These are phyloP conservation scores for Oostethus manadensis DNA, from an alignment of 2,113 vertebrate genomes.

Conservation along the genomic window DNA sequence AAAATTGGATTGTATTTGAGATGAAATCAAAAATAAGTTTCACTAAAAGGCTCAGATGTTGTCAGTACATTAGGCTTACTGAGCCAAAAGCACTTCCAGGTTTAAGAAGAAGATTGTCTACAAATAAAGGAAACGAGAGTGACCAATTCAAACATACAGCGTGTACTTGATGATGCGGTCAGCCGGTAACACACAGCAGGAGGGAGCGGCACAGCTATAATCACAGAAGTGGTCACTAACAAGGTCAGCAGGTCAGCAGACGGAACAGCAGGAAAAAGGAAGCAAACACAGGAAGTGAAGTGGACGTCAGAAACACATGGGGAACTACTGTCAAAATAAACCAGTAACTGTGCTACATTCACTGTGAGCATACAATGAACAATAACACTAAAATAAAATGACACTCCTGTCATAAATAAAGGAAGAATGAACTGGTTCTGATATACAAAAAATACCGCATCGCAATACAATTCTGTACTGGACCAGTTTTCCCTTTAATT, in stretches of 20 bases:
- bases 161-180: not conserved
- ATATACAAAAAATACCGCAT: not conserved
- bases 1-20: no score
- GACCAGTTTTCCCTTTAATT: no score
- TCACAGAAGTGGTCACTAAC: not conserved
- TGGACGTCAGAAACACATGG: not conserved
- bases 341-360: not conserved
- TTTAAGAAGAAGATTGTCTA: no score
- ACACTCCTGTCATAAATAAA: not conserved
- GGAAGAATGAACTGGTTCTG: not conserved
- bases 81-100: no score
- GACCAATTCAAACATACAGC: not conserved
- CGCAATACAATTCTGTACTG: no score
- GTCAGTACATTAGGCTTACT: no score
- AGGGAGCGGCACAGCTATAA: not conserved
- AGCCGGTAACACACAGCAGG: not conserved
- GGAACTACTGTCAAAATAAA: not conserved
- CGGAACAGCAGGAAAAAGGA: not conserved
- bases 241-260: not conserved
- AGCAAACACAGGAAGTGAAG: not conserved
- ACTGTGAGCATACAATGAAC: not conserved
- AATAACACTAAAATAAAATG: not conserved
- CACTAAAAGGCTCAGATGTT: no score
- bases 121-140: no score
- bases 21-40: no score